Conservation (phyloP, 2,888 invertebrate species). For the Toxonevra muliebris region DNA sequence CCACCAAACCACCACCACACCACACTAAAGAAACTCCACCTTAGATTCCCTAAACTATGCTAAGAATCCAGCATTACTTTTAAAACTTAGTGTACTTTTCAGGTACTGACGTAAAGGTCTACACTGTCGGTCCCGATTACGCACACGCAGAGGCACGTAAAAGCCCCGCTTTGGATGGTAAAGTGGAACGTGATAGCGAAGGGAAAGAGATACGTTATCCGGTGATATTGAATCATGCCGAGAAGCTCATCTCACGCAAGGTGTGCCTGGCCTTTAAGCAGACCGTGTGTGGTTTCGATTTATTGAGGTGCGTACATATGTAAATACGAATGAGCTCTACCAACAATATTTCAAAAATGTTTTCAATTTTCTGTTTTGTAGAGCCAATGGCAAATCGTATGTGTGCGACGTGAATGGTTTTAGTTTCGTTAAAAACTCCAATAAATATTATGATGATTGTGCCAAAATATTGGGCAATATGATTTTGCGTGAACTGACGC, state of each 20-base stretch:
- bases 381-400: conserved; percentile 98
- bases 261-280: conserved; percentile 97
- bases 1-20: too few relatives aligned
- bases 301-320: conserved; percentile 74
- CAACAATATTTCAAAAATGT: conserved; percentile 4
- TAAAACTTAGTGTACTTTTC: conserved; percentile 65
- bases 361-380: conserved; percentile 56
- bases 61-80: conserved; percentile 65
- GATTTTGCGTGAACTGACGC: conserved; percentile 94
- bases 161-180: conserved; percentile 97
- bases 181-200: conserved; percentile 97
- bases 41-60: conserved; percentile 18
- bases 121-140: conserved; percentile 99
- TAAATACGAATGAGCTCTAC: background rate
- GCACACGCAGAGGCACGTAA: conserved; percentile 99
- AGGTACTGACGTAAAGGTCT: conserved; percentile 85
- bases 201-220: conserved; percentile 99
- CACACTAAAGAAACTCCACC: conserved; percentile 1
- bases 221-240: conserved; percentile 95
- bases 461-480: conserved; percentile 98
- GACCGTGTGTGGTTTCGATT: conserved; percentile 99
- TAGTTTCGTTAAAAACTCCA: conserved; percentile 99
- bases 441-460: conserved; percentile 99
- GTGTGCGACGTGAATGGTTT: conserved; percentile 99
- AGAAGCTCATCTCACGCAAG: conserved; percentile 97